phyloP scores from a whole-genome alignment of 2,113 vertebrate genomes.

The Anthoscopus minutus region DNA sequence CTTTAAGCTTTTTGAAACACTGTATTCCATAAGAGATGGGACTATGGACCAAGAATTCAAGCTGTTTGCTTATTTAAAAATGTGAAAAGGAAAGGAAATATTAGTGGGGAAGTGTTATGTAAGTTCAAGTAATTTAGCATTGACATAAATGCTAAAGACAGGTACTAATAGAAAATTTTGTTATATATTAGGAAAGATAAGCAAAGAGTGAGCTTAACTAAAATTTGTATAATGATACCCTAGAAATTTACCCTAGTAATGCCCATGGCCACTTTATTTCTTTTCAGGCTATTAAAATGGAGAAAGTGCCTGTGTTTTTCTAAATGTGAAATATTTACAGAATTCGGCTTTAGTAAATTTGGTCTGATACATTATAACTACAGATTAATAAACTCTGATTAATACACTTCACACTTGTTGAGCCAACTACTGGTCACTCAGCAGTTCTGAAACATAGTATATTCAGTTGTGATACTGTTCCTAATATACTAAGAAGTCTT shows the following conservation, averaged over 20 bases:
- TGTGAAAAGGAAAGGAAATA: neutral
- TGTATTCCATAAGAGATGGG: neutral
- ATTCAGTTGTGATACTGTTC: neutral
- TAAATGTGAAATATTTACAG: neutral
- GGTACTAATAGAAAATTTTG: neutral
- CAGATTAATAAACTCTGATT: neutral
- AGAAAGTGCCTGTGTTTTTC: neutral
- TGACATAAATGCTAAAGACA: neutral
- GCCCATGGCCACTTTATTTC: neutral
- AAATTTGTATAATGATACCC: neutral
- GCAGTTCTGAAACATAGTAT: neutral
- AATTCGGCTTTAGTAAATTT: neutral
- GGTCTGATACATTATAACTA: neutral
- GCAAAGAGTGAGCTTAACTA: neutral
- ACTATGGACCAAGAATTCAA: neutral
- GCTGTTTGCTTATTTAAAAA: neutral
- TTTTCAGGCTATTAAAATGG: neutral
- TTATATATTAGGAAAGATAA: neutral
- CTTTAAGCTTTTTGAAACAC: neutral
- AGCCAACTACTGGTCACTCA: neutral
- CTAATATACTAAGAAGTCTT: neutral
- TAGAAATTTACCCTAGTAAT: neutral
- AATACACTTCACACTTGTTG: neutral
- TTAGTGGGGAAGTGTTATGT: rapidly evolving
- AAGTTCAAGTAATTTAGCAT: neutral